These are phyloP conservation scores for Pseudonaja textilis DNA, from an alignment of 2,113 vertebrate species.

Conservation along the genomic window DNA sequence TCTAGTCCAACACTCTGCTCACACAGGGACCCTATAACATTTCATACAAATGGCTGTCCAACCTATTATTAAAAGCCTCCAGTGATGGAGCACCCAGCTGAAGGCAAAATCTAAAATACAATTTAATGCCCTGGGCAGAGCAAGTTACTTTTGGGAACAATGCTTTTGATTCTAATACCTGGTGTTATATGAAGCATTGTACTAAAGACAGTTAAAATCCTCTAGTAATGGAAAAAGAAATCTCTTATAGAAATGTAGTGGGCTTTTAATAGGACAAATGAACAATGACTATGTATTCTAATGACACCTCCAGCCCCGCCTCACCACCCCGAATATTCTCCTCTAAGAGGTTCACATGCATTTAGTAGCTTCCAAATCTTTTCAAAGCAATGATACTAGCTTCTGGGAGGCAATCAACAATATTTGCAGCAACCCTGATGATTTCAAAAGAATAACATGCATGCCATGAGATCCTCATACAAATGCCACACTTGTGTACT, in stretches of 20 bases:
- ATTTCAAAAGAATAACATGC: background rate
- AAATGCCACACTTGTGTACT: background rate
- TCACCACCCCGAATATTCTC: background rate
- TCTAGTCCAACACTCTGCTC: background rate
- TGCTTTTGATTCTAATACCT: background rate
- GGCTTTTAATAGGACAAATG: background rate
- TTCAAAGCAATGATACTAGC: background rate
- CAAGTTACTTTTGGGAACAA: background rate
- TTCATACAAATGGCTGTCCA: background rate
- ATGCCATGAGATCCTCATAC: background rate
- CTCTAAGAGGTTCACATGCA: background rate
- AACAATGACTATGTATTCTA: background rate
- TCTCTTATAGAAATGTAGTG: background rate
- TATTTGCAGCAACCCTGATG: background rate
- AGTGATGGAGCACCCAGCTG: background rate
- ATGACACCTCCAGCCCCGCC: background rate
- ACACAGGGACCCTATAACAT: background rate
- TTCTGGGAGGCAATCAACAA: background rate
- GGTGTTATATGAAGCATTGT: background rate
- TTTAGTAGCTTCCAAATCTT: background rate
- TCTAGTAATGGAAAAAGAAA: background rate
- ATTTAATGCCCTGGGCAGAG: background rate
- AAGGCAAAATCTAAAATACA: background rate
- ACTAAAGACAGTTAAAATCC: background rate
- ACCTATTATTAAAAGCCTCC: background rate